phyloP scores from a whole-genome alignment of 2,113 vertebrate genomes.

The Anhinga anhinga region DNA sequence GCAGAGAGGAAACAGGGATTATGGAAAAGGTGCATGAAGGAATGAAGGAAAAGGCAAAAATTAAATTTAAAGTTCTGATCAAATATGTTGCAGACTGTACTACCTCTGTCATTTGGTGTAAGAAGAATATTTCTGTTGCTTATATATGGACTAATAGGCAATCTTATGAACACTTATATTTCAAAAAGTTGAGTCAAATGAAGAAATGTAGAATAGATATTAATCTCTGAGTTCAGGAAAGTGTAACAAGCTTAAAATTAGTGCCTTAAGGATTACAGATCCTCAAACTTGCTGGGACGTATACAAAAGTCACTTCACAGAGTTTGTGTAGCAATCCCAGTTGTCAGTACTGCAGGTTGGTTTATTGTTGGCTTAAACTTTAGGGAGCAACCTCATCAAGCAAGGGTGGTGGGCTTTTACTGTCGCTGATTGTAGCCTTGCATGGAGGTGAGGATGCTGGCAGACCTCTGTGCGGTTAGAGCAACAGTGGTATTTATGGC shows the following conservation, averaged over 20 bases:
- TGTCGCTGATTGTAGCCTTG: neutral
- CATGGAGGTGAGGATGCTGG: neutral
- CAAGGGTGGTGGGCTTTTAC: rapidly evolving
- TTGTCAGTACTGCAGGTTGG: neutral
- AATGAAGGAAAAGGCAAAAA: neutral
- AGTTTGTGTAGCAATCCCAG: neutral
- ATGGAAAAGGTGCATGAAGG: neutral
- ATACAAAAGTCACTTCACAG: neutral
- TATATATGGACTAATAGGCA: neutral
- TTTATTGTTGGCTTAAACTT: neutral
- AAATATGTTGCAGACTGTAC: neutral
- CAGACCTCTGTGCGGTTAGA: neutral
- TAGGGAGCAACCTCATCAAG: neutral
- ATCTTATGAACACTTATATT: neutral
- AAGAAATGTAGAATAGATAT: neutral
- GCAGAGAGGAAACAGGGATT: neutral
- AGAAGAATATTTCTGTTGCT: neutral
- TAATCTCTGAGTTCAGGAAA: neutral
- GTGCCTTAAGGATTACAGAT: neutral
- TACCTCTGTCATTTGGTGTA: neutral
- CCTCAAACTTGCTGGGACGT: neutral
- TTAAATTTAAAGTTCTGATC: neutral
- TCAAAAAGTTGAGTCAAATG: neutral
- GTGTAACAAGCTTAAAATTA: neutral
- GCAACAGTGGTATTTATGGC: neutral